Percentiles rank a stretch among this genome's conserved stretches.
Conservation (phyloP, 2,888 invertebrate genomes). For the Itoplectis maculator region DNA sequence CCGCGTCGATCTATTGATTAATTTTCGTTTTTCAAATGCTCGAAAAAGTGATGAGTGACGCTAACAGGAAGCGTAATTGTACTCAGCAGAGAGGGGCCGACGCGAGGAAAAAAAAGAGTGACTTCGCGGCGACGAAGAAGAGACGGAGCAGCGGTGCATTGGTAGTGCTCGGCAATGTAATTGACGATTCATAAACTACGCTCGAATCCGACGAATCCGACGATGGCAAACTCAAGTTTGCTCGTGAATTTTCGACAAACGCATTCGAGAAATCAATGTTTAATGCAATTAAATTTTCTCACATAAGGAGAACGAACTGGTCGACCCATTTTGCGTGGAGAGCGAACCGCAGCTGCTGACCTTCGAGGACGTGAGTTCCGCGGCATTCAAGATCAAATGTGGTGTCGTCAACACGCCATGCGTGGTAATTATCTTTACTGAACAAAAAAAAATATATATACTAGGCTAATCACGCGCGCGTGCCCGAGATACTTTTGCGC, state of each 20-base stretch:
- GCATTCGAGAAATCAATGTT: not conserved
- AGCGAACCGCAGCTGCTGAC: slow-evolving; percentile 89
- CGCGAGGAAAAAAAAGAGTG: slow-evolving; percentile 7
- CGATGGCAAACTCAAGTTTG: not conserved
- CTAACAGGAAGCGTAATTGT: slow-evolving; percentile 49
- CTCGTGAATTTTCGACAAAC: too few relatives aligned
- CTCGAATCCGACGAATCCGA: not conserved
- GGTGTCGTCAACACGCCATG: slow-evolving; percentile 95
- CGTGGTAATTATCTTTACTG: slow-evolving; percentile 86
- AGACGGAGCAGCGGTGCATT: slow-evolving; percentile 25
- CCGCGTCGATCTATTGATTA: too few relatives aligned
- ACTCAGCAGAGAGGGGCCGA: not conserved
- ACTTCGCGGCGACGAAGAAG: slow-evolving; percentile 15
- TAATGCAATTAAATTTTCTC: not conserved
- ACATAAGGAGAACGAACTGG: slow-evolving; percentile 68
- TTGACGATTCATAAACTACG: not conserved
- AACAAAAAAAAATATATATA: not conserved
- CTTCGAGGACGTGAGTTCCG: slow-evolving; percentile 95
- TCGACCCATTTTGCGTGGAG: slow-evolving; percentile 88
- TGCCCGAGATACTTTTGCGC: too few relatives aligned
- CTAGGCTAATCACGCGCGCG: too few relatives aligned
- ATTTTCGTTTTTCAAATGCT: not conserved
- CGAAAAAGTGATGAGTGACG: slow-evolving; percentile 34
- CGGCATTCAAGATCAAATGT: slow-evolving; percentile 94
- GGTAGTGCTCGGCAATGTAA: slow-evolving; percentile 49